Evolutionary conservation across 2,113 vertebrate genomes (phyloP).

Genomic region (Anhinga rufa): DNA sequence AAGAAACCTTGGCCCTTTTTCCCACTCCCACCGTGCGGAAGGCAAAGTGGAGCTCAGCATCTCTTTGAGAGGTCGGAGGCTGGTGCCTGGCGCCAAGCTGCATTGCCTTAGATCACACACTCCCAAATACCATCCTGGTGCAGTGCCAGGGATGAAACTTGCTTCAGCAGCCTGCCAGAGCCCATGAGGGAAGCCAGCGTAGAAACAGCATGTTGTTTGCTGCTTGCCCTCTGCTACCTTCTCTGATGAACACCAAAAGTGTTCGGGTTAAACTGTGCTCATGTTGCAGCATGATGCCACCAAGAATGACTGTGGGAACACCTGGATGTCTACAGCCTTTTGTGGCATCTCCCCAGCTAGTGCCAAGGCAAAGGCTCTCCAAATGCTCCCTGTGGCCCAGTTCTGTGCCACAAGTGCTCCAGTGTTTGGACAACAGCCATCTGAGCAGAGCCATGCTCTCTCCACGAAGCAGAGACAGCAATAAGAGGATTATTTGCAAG

Average conservation of each 20-base stretch:
- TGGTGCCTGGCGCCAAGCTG: not conserved
- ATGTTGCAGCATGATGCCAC: accelerated
- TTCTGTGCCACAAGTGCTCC: not conserved
- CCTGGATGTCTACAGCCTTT: not conserved
- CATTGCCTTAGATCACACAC: not conserved
- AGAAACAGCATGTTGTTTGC: not conserved
- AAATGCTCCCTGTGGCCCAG: accelerated
- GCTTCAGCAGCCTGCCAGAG: not conserved
- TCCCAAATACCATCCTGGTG: not conserved
- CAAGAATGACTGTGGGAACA: not conserved
- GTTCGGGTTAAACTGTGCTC: not conserved
- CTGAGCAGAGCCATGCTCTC: not conserved
- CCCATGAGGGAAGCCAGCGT: not conserved
- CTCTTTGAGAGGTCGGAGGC: not conserved
- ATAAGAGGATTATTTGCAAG: not conserved
- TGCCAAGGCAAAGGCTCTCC: not conserved
- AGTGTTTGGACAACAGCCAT: not conserved
- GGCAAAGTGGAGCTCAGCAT: constrained; percentile 9
- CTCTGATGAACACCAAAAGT: not conserved
- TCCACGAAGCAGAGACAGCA: not conserved
- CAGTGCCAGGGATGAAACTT: accelerated
- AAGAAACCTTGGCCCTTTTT: not conserved
- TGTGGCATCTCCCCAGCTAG: not conserved
- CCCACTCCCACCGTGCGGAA: not conserved
- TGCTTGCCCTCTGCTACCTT: not conserved